These are phyloP conservation scores for Neolamprologus multifasciatus DNA, from an alignment of 2,797 vertebrate species.

Conservation along the genomic window DNA sequence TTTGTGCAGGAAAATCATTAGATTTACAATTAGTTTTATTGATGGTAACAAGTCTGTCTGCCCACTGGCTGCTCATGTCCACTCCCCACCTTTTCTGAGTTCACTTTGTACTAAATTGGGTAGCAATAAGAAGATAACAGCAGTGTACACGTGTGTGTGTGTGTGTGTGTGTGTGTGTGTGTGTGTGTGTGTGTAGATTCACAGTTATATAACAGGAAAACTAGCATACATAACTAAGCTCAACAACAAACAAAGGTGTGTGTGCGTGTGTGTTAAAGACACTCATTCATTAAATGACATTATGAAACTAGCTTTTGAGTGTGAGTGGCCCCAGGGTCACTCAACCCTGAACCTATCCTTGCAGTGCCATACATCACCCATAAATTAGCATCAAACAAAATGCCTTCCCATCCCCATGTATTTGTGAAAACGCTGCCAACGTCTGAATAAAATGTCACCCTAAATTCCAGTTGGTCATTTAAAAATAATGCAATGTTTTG, in stretches of 20 bases:
- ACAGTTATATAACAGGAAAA: neutral
- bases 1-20: slow-evolving; percentile 32
- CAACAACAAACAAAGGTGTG: neutral
- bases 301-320: neutral
- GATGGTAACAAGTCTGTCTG: slow-evolving; percentile 21
- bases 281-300: neutral
- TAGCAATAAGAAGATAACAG: neutral
- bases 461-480: neutral
- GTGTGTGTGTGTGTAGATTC: neutral
- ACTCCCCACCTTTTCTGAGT: neutral
- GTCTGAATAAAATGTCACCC: neutral
- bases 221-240: neutral
- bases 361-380: neutral
- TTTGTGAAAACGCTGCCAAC: neutral
- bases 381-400: slow-evolving; percentile 4
- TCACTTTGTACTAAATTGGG: neutral
- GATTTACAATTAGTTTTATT: slow-evolving; percentile 46
- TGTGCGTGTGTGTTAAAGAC: neutral
- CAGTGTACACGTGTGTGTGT: neutral
- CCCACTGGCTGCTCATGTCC: neutral
- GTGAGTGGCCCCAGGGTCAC: neutral
- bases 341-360: neutral
- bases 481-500: neutral
- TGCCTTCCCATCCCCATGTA: neutral
- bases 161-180: neutral